phyloP scores from a whole-genome alignment of 2,888 invertebrate species.

The Trissolcus brochymenae region DNA sequence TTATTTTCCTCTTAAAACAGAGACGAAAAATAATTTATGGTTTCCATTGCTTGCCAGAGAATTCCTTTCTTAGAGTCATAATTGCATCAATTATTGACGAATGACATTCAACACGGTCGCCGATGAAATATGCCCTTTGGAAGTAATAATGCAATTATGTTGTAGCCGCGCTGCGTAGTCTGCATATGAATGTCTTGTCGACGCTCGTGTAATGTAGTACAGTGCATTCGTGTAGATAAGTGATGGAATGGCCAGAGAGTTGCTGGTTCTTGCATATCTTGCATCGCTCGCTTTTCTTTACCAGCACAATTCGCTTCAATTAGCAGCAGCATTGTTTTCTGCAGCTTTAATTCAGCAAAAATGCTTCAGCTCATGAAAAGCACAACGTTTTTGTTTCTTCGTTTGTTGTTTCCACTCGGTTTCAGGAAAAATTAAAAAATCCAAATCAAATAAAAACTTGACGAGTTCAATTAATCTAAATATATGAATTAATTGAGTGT shows the following conservation, averaged over 20 bases:
- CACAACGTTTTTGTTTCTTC: no score
- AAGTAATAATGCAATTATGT: conserved; percentile 44
- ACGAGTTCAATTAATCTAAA: no score
- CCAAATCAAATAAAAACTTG: no score
- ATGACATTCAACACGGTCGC: conserved; percentile 28
- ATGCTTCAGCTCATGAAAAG: no score
- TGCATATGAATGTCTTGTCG: conserved; percentile 40
- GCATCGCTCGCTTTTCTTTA: conserved; percentile 24
- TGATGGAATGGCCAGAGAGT: conserved; percentile 34
- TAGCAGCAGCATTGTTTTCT: conserved; percentile 36
- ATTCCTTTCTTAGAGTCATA: background rate
- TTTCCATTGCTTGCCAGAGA: no score
- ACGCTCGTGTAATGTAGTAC: conserved; percentile 11
- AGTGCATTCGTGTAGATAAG: conserved; percentile 38
- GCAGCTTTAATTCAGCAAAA: no score
- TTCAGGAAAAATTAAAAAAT: no score
- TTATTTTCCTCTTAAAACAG: no score
- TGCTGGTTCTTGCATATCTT: conserved; percentile 28
- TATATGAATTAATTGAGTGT: no score
- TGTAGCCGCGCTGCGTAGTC: conserved; percentile 31
- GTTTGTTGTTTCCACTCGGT: no score
- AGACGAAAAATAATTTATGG: no score
- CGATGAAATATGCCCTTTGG: conserved; percentile 31
- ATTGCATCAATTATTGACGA: conserved; percentile 27
- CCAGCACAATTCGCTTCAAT: conserved; percentile 33